Evolutionary conservation across 2,797 vertebrate genomes (phyloP).

Genomic region (Meriones psammophilus): DNA sequence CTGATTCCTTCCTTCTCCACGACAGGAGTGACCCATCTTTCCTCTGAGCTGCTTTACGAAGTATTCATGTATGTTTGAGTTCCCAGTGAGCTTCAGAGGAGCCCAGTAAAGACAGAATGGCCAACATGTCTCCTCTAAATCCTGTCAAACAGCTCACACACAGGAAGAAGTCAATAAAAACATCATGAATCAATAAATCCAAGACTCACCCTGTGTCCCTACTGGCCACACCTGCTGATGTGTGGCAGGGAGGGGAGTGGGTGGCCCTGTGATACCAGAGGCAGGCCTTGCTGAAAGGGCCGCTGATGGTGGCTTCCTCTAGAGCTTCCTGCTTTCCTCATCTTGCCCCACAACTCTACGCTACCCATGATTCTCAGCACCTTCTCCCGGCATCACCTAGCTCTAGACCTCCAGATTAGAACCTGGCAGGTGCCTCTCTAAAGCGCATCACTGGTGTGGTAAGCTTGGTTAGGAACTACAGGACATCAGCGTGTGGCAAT

Average conservation of each 20-base stretch:
- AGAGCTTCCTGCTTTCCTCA: not conserved
- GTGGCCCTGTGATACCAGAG: not conserved
- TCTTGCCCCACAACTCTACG: not conserved
- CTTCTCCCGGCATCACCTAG: not conserved
- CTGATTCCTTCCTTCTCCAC: not conserved
- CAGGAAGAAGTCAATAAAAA: not conserved
- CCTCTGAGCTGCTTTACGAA: not conserved
- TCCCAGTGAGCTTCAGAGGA: not conserved
- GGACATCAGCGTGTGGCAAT: not conserved
- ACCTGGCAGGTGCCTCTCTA: not conserved
- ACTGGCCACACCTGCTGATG: not conserved
- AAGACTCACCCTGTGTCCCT: not conserved
- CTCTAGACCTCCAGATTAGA: not conserved
- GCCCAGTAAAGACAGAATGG: not conserved
- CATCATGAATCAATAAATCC: not conserved
- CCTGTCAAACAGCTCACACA: not conserved
- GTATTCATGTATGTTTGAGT: not conserved
- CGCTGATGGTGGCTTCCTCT: not conserved
- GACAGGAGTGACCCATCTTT: not conserved
- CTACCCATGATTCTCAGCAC: fast-evolving
- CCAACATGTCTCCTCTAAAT: not conserved
- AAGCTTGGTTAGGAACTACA: not conserved
- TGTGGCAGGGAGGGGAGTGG: not conserved
- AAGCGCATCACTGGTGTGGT: not conserved
- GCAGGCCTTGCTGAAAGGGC: not conserved